Conservation (phyloP, 2,797 vertebrate genomes). For the Xerus rutilus region DNA sequence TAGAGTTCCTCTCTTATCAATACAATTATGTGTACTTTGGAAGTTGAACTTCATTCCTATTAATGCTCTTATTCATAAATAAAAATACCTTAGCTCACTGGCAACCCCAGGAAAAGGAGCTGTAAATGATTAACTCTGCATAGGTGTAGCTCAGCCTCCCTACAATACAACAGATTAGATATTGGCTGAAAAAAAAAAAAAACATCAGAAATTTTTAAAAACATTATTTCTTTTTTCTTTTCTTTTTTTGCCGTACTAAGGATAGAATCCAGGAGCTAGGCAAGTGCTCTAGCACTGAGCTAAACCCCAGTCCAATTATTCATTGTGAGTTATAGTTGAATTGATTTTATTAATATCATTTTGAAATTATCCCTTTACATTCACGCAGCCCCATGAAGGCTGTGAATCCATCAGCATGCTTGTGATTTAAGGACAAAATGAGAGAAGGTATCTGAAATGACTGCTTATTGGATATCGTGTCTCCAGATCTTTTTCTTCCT, state of each 20-base stretch:
- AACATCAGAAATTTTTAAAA: neutral
- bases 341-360: conserved; percentile 24
- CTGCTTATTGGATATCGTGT: neutral
- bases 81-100: neutral
- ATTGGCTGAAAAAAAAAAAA: neutral
- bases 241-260: neutral
- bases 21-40: neutral
- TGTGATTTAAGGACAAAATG: neutral
- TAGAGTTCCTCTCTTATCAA: neutral
- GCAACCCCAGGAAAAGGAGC: conserved; percentile 38
- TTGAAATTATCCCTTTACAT: neutral
- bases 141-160: neutral
- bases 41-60: neutral
- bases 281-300: neutral
- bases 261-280: neutral
- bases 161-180: neutral
- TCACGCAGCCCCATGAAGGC: neutral
- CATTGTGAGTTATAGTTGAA: neutral
- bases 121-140: neutral
- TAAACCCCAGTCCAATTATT: neutral
- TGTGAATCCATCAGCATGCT: neutral
- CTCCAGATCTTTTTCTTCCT: neutral
- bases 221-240: neutral
- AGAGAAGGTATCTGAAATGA: neutral
- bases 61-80: neutral